Percentiles rank a stretch among this genome's conserved stretches.
phyloP scores from a whole-genome alignment of 2,888 invertebrate species.

The Brenthis ino region DNA sequence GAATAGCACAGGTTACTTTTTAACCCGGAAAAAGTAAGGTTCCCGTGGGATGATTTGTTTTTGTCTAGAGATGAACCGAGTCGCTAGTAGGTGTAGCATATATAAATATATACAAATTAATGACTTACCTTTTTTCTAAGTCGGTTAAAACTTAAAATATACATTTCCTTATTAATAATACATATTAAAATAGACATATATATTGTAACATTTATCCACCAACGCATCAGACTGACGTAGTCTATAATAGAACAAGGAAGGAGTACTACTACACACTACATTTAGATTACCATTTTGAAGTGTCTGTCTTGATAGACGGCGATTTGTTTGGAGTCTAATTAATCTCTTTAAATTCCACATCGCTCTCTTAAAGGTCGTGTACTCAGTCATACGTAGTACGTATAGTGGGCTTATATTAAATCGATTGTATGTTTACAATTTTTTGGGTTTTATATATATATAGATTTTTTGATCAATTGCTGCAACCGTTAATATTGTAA shows the following conservation, averaged over 20 bases:
- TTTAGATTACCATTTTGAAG: slow-evolving; percentile 35
- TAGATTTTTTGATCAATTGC: not conserved
- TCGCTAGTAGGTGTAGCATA: too few species aligned
- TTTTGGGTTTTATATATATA: not conserved
- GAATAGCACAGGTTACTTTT: too few species aligned
- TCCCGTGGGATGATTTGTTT: too few species aligned
- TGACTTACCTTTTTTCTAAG: too few species aligned
- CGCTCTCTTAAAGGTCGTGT: slow-evolving; percentile 22
- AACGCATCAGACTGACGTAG: slow-evolving; percentile 15
- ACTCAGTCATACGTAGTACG: not conserved
- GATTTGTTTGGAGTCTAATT: slow-evolving; percentile 39
- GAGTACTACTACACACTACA: slow-evolving; percentile 31
- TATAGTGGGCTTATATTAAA: slow-evolving; percentile 10
- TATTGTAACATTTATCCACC: not conserved
- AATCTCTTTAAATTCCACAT: slow-evolving; percentile 39
- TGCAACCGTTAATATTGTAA: not conserved
- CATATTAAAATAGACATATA: not conserved
- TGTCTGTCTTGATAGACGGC: slow-evolving; percentile 37
- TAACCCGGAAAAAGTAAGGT: too few species aligned
- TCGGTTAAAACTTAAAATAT: too few species aligned
- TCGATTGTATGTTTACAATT: not conserved
- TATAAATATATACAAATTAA: too few species aligned
- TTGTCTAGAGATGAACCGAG: too few species aligned
- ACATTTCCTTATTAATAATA: too few species aligned
- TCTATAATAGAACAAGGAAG: slow-evolving; percentile 39